Conservation (phyloP, 2,888 invertebrate genomes). For the Camponotus fellah region DNA sequence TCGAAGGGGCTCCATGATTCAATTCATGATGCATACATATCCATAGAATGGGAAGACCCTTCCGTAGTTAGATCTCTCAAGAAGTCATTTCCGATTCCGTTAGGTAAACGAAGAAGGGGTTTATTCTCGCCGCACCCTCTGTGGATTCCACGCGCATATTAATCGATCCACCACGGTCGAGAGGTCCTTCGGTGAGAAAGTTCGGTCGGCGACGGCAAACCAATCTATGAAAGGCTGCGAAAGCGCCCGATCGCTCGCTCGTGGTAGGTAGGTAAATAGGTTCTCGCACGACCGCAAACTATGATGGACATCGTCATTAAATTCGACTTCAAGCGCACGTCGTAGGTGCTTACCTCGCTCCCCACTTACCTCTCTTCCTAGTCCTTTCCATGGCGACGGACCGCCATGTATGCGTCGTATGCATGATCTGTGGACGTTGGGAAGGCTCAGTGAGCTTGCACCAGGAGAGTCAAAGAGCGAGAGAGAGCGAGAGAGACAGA, state of each 20-base stretch:
- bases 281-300: conserved; percentile 54
- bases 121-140: conserved; percentile 25
- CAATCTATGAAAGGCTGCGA: conserved; percentile 49
- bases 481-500: conserved; percentile 22
- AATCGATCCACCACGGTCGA: conserved; percentile 35
- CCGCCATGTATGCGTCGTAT: conserved; percentile 61
- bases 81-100: conserved; percentile 46
- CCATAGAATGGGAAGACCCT: conserved; percentile 17
- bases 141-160: conserved; percentile 30
- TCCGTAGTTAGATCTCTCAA: conserved; percentile 23
- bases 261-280: conserved; percentile 1
- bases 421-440: conserved; percentile 70
- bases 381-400: conserved; percentile 26
- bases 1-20: not conserved
- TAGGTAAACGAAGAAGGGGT: conserved; percentile 15
- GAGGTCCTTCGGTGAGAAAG: conserved; percentile 45
- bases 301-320: conserved; percentile 77
- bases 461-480: conserved; percentile 18
- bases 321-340: conserved; percentile 69
- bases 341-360: conserved; percentile 26
- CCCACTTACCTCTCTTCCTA: conserved; percentile 5
- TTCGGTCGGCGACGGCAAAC: conserved; percentile 30
- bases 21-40: conserved; percentile 19
- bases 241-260: conserved; percentile 34
- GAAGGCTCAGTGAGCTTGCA: conserved; percentile 45